Percentiles rank a stretch among this genome's conserved stretches.
Conservation (phyloP, 2,888 invertebrate genomes). For the Bruchidius siliquastri region DNA sequence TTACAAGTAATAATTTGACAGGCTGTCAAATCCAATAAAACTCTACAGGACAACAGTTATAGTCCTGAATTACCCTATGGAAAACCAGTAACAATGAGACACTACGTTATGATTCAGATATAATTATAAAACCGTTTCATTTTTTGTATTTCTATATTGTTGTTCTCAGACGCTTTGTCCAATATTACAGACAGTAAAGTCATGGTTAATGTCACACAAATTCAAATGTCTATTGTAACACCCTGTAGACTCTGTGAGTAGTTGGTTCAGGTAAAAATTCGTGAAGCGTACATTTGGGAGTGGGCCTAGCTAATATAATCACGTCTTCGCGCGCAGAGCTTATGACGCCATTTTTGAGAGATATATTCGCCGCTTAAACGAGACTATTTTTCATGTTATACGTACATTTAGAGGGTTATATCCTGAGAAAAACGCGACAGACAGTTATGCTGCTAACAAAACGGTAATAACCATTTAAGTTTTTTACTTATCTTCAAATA, state of each 20-base stretch:
- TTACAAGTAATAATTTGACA: too few relatives aligned
- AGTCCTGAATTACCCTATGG: too few relatives aligned
- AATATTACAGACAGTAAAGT: too few relatives aligned
- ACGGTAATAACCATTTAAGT: background rate
- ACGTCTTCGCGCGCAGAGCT: background rate
- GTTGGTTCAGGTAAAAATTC: background rate
- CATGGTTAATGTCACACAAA: too few relatives aligned
- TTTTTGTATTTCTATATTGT: too few relatives aligned
- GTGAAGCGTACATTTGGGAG: background rate
- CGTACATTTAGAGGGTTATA: background rate
- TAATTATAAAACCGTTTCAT: too few relatives aligned
- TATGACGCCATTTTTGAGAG: background rate
- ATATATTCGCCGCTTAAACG: background rate
- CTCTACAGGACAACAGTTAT: too few relatives aligned
- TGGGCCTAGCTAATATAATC: background rate
- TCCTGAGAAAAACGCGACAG: background rate
- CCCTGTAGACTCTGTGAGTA: background rate
- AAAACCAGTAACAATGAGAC: too few relatives aligned
- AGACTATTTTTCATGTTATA: background rate
- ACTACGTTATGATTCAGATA: too few relatives aligned
- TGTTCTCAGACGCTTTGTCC: too few relatives aligned
- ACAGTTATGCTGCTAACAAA: background rate
- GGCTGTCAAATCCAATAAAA: too few relatives aligned
- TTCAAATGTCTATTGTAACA: background rate
- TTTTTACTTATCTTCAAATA: background rate